Percentiles rank a stretch among this genome's conserved stretches.
These are phyloP conservation scores for Apamea monoglypha DNA, from an alignment of 2,888 invertebrate genomes.

Conservation along the genomic window DNA sequence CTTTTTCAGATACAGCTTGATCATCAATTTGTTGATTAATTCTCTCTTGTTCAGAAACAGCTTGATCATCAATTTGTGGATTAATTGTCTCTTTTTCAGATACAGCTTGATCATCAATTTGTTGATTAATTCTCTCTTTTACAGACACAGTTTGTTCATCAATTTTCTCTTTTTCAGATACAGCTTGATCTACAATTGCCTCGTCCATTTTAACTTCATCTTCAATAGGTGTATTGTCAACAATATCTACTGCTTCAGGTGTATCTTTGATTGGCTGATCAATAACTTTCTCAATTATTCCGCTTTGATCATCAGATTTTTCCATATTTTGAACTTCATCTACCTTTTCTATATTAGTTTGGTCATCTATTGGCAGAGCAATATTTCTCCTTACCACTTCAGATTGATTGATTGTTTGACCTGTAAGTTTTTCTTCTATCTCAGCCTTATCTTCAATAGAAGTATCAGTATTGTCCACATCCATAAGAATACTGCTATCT, in stretches of 20 bases:
- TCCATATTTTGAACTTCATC: neutral
- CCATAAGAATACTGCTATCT: conserved; percentile 27
- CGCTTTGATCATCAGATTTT: conserved; percentile 3
- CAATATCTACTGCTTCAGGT: neutral
- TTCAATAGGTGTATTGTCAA: neutral
- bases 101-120: too few relatives aligned
- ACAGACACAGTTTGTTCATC: too few relatives aligned
- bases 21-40: too few relatives aligned
- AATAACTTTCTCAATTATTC: neutral
- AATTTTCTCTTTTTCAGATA: too few relatives aligned
- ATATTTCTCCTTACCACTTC: neutral
- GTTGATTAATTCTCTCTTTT: too few relatives aligned
- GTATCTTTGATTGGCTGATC: neutral
- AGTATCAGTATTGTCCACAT: conserved; percentile 41
- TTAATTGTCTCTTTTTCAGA: too few relatives aligned
- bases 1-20: too few relatives aligned
- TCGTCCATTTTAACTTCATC: neutral
- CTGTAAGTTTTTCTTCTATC: neutral
- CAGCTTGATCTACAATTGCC: neutral
- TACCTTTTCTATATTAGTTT: conserved; percentile 3
- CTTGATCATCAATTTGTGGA: too few relatives aligned
- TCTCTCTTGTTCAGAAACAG: too few relatives aligned
- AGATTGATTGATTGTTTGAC: conserved; percentile 5
- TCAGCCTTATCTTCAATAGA: neutral
- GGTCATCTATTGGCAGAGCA: neutral